Evolutionary conservation across 2,888 invertebrate genomes (phyloP).

Genomic region (Trichogramma evanescens): DNA sequence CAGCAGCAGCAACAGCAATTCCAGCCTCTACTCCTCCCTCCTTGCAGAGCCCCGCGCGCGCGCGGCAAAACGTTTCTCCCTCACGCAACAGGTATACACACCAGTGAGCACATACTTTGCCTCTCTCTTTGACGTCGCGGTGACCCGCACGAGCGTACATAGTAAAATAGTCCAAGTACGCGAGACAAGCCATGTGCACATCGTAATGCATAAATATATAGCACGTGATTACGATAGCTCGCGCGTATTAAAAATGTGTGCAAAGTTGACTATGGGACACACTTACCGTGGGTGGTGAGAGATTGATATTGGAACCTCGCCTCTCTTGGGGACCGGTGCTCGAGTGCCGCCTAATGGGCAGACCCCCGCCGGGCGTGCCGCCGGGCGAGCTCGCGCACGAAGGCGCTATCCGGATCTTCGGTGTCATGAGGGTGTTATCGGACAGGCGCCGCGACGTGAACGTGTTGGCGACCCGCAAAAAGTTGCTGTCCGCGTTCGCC

Average conservation of each 20-base stretch:
- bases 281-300: constrained; percentile 81
- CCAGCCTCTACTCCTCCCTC: too few species aligned
- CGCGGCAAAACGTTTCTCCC: too few species aligned
- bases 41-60: too few species aligned
- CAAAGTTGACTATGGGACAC: background rate
- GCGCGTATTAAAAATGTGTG: background rate
- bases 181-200: too few species aligned
- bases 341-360: constrained; percentile 82
- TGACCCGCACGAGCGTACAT: too few species aligned
- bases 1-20: too few species aligned
- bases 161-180: too few species aligned
- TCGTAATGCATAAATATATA: too few species aligned
- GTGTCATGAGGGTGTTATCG: constrained; percentile 86
- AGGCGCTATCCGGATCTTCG: constrained; percentile 81
- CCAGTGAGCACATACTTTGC: too few species aligned
- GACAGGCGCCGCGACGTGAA: constrained; percentile 83
- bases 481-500: constrained; percentile 70
- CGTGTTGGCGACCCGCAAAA: constrained; percentile 70
- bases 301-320: constrained; percentile 73
- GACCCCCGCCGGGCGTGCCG: constrained; percentile 64
- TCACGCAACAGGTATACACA: too few species aligned
- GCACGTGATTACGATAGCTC: too few species aligned
- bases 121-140: too few species aligned
- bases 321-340: constrained; percentile 87
- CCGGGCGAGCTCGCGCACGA: constrained; percentile 79